Percentiles rank a stretch among this genome's conserved stretches.
phyloP scores from a whole-genome alignment of 2,113 vertebrate genomes.

The Ptyas mucosa region DNA sequence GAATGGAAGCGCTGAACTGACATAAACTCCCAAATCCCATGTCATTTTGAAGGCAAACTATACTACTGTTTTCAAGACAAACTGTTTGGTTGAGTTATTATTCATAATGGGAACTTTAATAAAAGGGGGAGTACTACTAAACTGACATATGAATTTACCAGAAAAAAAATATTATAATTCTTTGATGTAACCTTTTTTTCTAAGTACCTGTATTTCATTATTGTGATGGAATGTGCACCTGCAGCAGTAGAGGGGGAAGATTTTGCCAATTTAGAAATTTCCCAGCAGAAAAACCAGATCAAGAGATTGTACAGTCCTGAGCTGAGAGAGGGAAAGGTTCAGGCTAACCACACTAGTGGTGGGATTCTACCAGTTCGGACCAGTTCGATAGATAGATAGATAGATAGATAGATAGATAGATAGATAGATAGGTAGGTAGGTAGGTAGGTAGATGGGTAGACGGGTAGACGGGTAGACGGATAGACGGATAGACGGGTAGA shows the following conservation, averaged over 20 bases:
- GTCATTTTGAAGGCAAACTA: neutral
- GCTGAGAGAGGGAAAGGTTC: too few relatives aligned
- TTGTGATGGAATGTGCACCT: neutral
- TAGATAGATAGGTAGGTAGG: too few relatives aligned
- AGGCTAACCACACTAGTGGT: too few relatives aligned
- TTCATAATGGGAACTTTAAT: conserved; percentile 9
- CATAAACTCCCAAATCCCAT: conserved; percentile 12
- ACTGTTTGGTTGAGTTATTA: conserved; percentile 1
- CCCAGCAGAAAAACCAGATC: neutral
- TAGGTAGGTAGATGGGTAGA: too few relatives aligned
- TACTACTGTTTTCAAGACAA: conserved; percentile 14
- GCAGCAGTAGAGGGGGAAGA: neutral
- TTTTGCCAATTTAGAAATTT: neutral
- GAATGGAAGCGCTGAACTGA: conserved; percentile 16
- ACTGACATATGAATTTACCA: neutral
- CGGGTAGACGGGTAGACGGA: too few relatives aligned
- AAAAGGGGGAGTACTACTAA: neutral
- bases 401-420: too few relatives aligned
- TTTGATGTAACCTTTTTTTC: neutral
- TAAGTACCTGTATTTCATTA: neutral
- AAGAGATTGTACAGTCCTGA: too few relatives aligned
- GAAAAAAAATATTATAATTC: neutral
- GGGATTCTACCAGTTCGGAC: too few relatives aligned
- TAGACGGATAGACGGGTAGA: fast-evolving
- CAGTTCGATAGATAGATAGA: too few relatives aligned